Conservation (phyloP, 2,888 invertebrate genomes). For the Hydroisotoma schaefferi region DNA sequence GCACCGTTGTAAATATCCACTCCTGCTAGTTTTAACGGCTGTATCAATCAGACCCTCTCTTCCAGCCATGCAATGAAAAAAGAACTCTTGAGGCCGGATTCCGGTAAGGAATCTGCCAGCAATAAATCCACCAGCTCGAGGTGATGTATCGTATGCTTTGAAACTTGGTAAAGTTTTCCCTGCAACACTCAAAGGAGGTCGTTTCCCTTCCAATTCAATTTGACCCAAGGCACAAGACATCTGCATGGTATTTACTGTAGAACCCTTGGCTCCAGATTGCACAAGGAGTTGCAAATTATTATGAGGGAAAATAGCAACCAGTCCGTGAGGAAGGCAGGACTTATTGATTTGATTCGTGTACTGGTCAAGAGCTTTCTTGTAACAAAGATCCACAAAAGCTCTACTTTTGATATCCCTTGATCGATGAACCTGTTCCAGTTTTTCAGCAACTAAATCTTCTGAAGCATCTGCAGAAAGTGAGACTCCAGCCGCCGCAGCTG, state of each 20-base stretch:
- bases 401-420: constrained; percentile 69
- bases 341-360: constrained; percentile 88
- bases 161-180: constrained; percentile 92
- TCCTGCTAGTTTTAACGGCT: constrained; percentile 97
- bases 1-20: constrained; percentile 96
- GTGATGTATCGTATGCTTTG: constrained; percentile 76
- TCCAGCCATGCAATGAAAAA: constrained; percentile 99
- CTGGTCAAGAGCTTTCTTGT: constrained; percentile 73
- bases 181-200: constrained; percentile 91
- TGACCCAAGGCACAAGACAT: constrained; percentile 97
- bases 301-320: constrained; percentile 80
- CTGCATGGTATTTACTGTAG: constrained; percentile 95
- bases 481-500: constrained; percentile 67
- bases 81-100: constrained; percentile 96
- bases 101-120: constrained; percentile 96
- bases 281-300: constrained; percentile 99
- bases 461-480: constrained; percentile 62
- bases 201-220: constrained; percentile 95
- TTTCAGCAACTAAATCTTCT: constrained; percentile 59
- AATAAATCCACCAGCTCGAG: constrained; percentile 93
- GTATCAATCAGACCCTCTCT: constrained; percentile 99
- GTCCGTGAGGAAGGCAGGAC: constrained; percentile 77
- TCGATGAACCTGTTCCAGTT: constrained; percentile 67
- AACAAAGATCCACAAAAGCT: constrained; percentile 74
- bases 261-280: constrained; percentile 97